These are phyloP conservation scores for Agonopterix alstromeriana DNA, from an alignment of 2,888 invertebrate species.

Conservation along the genomic window DNA sequence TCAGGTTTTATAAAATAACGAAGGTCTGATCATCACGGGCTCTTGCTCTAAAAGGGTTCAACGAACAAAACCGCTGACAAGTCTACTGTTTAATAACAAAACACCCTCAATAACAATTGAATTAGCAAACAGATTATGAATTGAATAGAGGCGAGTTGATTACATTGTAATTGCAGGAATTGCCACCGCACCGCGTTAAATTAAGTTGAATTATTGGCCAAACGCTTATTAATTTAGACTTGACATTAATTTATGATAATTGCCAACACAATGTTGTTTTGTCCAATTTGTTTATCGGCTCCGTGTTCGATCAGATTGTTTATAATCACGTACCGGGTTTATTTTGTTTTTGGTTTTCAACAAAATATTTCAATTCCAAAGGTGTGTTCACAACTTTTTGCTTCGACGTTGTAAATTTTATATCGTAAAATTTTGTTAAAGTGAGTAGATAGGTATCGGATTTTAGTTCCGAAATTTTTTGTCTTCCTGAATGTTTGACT, in stretches of 20 bases:
- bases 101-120: not conserved
- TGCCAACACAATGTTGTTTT: slow-evolving; percentile 28
- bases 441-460: too few species aligned
- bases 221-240: slow-evolving; percentile 60
- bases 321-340: slow-evolving; percentile 17
- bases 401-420: too few species aligned
- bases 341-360: too few species aligned
- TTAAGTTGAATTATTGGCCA: slow-evolving; percentile 51
- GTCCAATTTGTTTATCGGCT: slow-evolving; percentile 25
- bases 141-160: slow-evolving; percentile 32
- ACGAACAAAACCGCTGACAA: too few species aligned
- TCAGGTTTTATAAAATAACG: too few species aligned
- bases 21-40: too few species aligned
- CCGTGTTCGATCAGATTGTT: slow-evolving; percentile 33
- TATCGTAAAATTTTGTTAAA: too few species aligned
- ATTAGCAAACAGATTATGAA: slow-evolving; percentile 17
- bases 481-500: too few species aligned
- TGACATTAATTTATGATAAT: slow-evolving; percentile 50
- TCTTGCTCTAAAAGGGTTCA: too few species aligned
- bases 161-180: slow-evolving; percentile 39
- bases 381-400: too few species aligned
- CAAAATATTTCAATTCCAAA: not conserved
- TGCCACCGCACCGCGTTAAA: slow-evolving; percentile 43
- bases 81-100: too few species aligned
- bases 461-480: too few species aligned